A percentile compares a stretch with the other conserved stretches of the same genome.
Conservation (phyloP, 2,888 invertebrate genomes). For the Drosophila paucipuncta region DNA sequence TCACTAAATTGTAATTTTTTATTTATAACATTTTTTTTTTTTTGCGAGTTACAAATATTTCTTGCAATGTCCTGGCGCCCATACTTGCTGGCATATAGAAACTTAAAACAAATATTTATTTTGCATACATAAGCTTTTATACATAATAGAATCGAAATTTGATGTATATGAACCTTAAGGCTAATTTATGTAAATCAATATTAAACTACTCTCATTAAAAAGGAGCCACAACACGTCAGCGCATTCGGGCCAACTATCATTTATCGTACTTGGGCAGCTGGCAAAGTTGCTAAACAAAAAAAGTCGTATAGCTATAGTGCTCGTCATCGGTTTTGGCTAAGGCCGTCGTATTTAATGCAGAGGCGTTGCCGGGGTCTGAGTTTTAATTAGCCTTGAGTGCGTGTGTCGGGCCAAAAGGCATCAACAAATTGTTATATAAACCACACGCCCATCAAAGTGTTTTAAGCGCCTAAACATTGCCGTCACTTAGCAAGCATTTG, state of each 20-base stretch:
- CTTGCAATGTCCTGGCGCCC: neutral
- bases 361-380: conserved; percentile 66
- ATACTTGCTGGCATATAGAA: neutral
- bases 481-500: conserved; percentile 53
- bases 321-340: conserved; percentile 34
- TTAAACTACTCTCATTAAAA: neutral
- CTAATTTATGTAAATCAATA: conserved; percentile 2
- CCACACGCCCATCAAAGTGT: conserved; percentile 68
- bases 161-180: neutral
- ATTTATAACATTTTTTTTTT: neutral
- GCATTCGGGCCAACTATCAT: conserved; percentile 47
- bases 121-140: neutral
- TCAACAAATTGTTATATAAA: conserved; percentile 76
- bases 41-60: neutral
- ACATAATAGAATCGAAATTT: neutral
- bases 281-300: conserved; percentile 4
- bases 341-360: conserved; percentile 20
- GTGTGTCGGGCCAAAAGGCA: conserved; percentile 69
- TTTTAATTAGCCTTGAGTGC: conserved; percentile 79
- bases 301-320: conserved; percentile 5
- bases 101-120: neutral
- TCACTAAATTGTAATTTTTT: neutral
- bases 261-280: conserved; percentile 33
- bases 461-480: conserved; percentile 69
- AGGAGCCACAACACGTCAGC: conserved; percentile 64